Base-by-base conservation (phyloP, 1,140 invertebrate genomes). In the Hylaeus volcanicus region DNA sequence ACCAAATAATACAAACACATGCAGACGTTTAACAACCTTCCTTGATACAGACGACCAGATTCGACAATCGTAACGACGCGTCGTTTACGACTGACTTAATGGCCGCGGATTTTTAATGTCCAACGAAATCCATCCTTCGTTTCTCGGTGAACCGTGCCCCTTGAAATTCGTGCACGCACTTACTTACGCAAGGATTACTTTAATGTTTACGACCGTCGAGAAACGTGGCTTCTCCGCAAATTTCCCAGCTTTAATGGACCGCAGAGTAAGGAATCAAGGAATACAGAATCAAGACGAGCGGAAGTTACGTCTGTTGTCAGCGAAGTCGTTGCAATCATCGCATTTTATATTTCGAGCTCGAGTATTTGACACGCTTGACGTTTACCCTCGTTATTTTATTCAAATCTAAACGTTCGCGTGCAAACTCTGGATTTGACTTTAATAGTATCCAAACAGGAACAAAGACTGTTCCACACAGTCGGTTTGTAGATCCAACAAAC, bases 131-230 rank as follows among this genome's bases (percentile, higher is more conserved):
- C 70, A 26, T 26, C 48, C 39, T 58, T n/a, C 45, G 51, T 5
- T 4, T 1, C 8, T 12, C 11, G 56, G 11, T 45, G 65, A 51
- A 37, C 48, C 3, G 45, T 41, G 41, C 15, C 15, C 51, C 37
- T 39, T 45, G 63, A 56, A 66, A 74, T 61, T 66, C 55, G 60
- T 51, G 43, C n/a, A 58, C 39, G 64, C 73, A 84, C 68, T 88
- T 84, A 86, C 79, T 88, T 76, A 88, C 87, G 87, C 84, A 74
- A 88, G 79, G 64, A 88, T 88, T 81, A 75, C 41, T 88, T 88
- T 88, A 84, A 88, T 73, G 56, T 76, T 88, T 86, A 88, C 83
- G 74, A 76, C n/a, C n/a, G n/a, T n/a, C 39, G 14, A 55, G 58
- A 60, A 76, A 65, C 77, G 63, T 56, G 51, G 51, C 39, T 65